These are phyloP conservation scores for Amorpha juglandis DNA, from an alignment of 2,888 invertebrate species.

Conservation along the genomic window DNA sequence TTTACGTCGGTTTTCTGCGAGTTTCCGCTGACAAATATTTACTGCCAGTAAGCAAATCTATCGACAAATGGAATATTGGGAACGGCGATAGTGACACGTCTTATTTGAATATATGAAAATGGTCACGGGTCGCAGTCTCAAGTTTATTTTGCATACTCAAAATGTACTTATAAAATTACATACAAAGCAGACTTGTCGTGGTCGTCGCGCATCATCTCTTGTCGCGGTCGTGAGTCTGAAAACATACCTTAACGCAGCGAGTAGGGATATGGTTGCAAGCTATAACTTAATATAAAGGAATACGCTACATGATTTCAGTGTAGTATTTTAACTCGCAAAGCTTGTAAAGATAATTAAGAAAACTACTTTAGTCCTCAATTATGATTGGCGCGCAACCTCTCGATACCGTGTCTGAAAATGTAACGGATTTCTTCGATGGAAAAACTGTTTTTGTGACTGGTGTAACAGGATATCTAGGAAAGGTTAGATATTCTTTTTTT, in stretches of 20 bases:
- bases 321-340: background rate
- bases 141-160: no score
- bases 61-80: no score
- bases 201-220: no score
- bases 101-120: no score
- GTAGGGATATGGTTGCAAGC: background rate
- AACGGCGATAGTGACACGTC: no score
- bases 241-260: background rate
- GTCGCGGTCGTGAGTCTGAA: no score
- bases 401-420: constrained; percentile 11
- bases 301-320: background rate
- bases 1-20: no score
- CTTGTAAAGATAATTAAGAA: background rate
- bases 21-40: no score
- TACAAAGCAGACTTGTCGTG: no score
- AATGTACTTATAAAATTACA: no score
- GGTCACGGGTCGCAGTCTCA: no score
- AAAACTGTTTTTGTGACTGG: constrained; percentile 52
- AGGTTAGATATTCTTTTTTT: constrained; percentile 44
- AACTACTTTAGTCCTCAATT: background rate
- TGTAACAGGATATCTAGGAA: constrained; percentile 52
- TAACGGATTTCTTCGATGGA: constrained; percentile 44
- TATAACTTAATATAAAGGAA: background rate
- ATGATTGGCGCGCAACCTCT: background rate
- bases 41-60: no score